Evolutionary conservation across 2,888 invertebrate genomes (phyloP).

Genomic region (Odontothrips loti): DNA sequence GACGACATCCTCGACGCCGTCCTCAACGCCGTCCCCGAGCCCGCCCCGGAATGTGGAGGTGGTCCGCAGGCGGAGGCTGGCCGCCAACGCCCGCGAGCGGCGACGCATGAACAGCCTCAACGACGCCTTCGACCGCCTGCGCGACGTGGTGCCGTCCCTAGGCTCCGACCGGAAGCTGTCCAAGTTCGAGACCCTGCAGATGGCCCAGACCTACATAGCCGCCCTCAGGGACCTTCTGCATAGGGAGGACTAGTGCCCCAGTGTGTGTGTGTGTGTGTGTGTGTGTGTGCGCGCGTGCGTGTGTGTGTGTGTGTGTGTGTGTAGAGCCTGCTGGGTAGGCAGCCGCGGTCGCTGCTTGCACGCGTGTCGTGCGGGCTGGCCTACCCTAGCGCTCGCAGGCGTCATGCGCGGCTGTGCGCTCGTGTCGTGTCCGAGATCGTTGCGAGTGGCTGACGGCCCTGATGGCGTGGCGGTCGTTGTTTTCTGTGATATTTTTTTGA

Average conservation of each 20-base stretch:
- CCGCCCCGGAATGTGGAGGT: conserved; percentile 44
- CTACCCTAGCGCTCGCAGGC: too few relatives aligned
- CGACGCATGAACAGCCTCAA: conserved; percentile 69
- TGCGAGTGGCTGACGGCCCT: too few relatives aligned
- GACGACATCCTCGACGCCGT: not conserved
- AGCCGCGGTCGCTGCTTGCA: too few relatives aligned
- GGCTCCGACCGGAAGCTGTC: conserved; percentile 66
- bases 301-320: too few relatives aligned
- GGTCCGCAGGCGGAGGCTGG: conserved; percentile 58
- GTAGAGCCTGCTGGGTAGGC: too few relatives aligned
- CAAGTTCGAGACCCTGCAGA: conserved; percentile 71
- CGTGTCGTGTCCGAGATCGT: too few relatives aligned
- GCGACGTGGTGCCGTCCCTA: conserved; percentile 67
- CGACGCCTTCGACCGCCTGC: conserved; percentile 65
- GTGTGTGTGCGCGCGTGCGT: too few relatives aligned
- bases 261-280: too few relatives aligned
- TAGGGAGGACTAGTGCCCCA: conserved; percentile 39
- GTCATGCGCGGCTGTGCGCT: too few relatives aligned
- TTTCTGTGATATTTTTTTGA: too few relatives aligned
- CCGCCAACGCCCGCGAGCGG: conserved; percentile 68
- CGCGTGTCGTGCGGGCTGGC: too few relatives aligned
- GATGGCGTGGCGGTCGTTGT: too few relatives aligned
- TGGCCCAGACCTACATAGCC: conserved; percentile 70
- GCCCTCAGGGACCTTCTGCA: conserved; percentile 62
- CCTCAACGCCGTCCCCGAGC: not conserved